Evolutionary conservation across 1,140 invertebrate genomes (phyloP).

Genomic region (Diachasma alloeum): DNA sequence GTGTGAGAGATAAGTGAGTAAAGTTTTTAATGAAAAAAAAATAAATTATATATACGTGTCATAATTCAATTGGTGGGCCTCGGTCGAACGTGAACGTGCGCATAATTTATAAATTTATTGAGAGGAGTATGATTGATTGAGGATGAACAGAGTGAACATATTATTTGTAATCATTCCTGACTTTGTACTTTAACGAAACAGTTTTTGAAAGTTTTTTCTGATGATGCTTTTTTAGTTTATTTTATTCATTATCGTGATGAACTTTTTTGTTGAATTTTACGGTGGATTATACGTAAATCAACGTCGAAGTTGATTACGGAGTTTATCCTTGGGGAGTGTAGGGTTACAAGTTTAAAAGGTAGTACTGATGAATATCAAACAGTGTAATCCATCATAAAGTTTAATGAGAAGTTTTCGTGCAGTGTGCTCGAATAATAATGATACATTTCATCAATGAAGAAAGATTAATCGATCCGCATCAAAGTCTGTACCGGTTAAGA

Average conservation of each 20-base stretch:
- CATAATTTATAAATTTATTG: conserved; percentile 19
- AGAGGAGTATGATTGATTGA: not conserved
- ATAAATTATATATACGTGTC: conserved; percentile 6
- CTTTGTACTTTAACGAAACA: not conserved
- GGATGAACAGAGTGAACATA: conserved; percentile 11
- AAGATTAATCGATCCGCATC: conserved; percentile 2
- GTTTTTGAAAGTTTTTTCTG: not conserved
- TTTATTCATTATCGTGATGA: not conserved
- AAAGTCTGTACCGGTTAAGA: conserved; percentile 5
- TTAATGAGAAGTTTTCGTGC: not conserved
- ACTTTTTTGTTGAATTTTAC: not conserved
- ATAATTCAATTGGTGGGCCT: conserved; percentile 11
- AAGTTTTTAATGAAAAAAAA: not conserved
- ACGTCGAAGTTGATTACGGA: not conserved
- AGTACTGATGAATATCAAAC: not conserved
- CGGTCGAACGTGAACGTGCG: conserved; percentile 28
- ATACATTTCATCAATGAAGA: not conserved
- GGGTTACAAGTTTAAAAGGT: not conserved
- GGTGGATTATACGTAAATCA: not conserved
- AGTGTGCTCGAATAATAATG: not conserved
- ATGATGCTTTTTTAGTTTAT: not conserved
- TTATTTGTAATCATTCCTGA: conserved; percentile 1
- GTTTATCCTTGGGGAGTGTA: not conserved
- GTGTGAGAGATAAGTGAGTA: not conserved
- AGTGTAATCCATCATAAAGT: not conserved